Evolutionary conservation across 1,140 invertebrate species (phyloP).

Genomic region (Drosophila willistoni): DNA sequence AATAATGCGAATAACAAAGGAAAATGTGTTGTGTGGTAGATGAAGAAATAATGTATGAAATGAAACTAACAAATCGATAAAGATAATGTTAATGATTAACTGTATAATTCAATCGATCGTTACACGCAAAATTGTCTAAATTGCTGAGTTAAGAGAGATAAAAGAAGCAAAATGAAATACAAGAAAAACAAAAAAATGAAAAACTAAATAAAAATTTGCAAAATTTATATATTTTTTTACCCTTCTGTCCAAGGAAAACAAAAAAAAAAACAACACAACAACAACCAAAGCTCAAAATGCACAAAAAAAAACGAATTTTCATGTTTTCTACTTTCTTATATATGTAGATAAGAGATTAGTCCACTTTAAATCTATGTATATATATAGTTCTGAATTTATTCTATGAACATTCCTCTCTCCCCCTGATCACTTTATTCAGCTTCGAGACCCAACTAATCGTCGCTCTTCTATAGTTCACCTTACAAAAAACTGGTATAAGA

Average conservation of each 20-base stretch:
- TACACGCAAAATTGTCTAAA: constrained; percentile 52
- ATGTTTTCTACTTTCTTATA: neutral
- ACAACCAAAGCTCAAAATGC: constrained; percentile 60
- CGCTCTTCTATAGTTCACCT: no score
- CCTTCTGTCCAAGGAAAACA: neutral
- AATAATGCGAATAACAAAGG: neutral
- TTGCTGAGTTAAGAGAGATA: constrained; percentile 59
- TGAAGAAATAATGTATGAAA: constrained; percentile 27
- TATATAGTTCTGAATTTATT: no score
- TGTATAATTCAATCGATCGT: neutral
- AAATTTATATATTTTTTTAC: constrained; percentile 13
- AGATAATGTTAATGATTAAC: neutral
- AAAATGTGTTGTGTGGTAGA: constrained; percentile 57
- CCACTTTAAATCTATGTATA: no score
- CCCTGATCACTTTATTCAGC: no score
- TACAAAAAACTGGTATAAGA: no score
- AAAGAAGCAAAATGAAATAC: constrained; percentile 36
- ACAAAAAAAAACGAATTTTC: constrained; percentile 1
- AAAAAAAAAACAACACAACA: constrained; percentile 23
- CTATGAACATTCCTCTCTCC: no score
- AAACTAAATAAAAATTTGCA: constrained; percentile 8
- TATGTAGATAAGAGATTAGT: no score
- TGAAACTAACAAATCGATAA: neutral
- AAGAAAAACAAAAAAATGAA: constrained; percentile 15
- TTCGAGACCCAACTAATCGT: no score